A percentile compares a stretch with the other conserved stretches of the same genome.
phyloP scores from a whole-genome alignment of 1,140 invertebrate genomes.

The Lepidurus couesii region DNA sequence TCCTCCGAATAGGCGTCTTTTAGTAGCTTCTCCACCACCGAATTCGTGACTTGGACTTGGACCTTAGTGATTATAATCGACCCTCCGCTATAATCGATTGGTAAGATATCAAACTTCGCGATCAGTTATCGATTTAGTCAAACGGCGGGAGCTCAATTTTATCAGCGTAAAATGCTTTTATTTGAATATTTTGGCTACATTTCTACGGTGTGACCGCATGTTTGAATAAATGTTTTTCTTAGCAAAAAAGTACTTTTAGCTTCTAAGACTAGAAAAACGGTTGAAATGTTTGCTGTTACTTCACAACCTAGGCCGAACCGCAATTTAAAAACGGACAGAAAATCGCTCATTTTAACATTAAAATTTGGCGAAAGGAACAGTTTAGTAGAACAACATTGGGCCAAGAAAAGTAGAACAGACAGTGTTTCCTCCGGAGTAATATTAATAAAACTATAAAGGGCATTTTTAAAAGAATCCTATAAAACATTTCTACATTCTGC shows the following conservation, averaged over 20 bases:
- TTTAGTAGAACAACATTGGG: not conserved
- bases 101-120: not conserved
- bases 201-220: not conserved
- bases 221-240: conserved; percentile 20
- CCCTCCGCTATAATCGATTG: not conserved
- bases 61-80: too few relatives aligned
- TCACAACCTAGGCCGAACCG: not conserved
- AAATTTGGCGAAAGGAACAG: conserved; percentile 3
- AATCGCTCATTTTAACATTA: conserved; percentile 8
- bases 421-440: not conserved
- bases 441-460: not conserved
- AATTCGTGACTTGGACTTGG: too few relatives aligned
- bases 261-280: conserved; percentile 9
- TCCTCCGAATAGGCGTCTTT: too few relatives aligned
- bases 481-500: not conserved
- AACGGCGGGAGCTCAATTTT: not conserved
- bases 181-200: not conserved
- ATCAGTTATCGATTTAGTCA: not conserved
- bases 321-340: not conserved
- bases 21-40: too few relatives aligned
- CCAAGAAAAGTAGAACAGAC: not conserved
- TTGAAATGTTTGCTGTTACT: not conserved
- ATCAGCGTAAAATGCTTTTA: not conserved
- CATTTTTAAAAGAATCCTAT: conserved; percentile 1
- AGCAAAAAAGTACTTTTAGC: conserved; percentile 19